Percentiles rank a stretch among this genome's conserved stretches.
These are phyloP conservation scores for Coendou prehensilis DNA, from an alignment of 2,797 vertebrate species.

Conservation along the genomic window DNA sequence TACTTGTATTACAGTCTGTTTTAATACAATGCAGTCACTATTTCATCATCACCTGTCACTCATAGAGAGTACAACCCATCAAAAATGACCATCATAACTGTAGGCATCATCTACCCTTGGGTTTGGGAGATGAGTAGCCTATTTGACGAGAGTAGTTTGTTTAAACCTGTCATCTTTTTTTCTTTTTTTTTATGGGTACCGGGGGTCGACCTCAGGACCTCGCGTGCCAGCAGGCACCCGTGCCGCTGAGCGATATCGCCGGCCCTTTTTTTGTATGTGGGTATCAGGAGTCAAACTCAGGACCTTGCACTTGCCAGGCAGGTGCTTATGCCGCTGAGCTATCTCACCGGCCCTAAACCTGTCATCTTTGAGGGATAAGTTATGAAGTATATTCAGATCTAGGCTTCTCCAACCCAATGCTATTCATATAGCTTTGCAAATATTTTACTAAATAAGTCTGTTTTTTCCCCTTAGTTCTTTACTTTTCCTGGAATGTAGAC, in stretches of 20 bases:
- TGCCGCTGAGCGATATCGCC: too few relatives aligned
- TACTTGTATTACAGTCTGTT: background rate
- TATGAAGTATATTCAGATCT: background rate
- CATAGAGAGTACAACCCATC: background rate
- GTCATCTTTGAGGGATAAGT: background rate
- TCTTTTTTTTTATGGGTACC: too few relatives aligned
- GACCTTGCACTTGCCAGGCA: too few relatives aligned
- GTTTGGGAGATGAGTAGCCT: background rate
- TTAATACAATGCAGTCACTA: background rate
- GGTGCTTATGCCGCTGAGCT: too few relatives aligned
- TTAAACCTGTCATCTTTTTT: background rate
- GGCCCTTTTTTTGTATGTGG: too few relatives aligned
- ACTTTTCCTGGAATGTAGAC: background rate
- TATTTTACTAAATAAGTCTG: conserved; percentile 33
- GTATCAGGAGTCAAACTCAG: too few relatives aligned
- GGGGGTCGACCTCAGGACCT: too few relatives aligned
- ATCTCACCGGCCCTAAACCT: background rate
- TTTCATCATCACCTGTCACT: background rate
- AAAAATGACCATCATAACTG: background rate
- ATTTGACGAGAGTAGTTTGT: background rate
- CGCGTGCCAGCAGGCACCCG: too few relatives aligned
- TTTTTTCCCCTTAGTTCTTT: background rate
- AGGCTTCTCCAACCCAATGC: background rate
- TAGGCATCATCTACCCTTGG: background rate
- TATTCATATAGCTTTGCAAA: background rate